Evolutionary conservation across 2,888 invertebrate species (phyloP).

Genomic region (Timema cristinae): DNA sequence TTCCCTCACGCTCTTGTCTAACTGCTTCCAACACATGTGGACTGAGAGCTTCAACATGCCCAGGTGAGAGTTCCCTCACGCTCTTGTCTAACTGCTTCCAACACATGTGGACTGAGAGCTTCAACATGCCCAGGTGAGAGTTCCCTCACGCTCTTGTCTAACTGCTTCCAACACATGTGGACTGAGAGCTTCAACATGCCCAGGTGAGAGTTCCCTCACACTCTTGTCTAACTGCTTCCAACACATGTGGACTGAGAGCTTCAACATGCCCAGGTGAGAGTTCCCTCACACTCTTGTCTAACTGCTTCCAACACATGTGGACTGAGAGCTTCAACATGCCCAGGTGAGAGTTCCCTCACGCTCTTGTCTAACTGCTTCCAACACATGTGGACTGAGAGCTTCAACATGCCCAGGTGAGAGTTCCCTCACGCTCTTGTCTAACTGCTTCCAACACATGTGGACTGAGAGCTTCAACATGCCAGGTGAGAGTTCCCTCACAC

Average conservation of each 20-base stretch:
- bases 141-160: constrained; percentile 4
- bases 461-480: constrained; percentile 59
- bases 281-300: constrained; percentile 8
- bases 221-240: constrained; percentile 80
- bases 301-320: constrained; percentile 88
- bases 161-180: constrained; percentile 88
- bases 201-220: constrained; percentile 38
- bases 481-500: constrained; percentile 38
- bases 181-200: constrained; percentile 59
- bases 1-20: constrained; percentile 4
- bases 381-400: constrained; percentile 81
- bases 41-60: constrained; percentile 59
- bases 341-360: constrained; percentile 38
- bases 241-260: constrained; percentile 81
- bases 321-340: constrained; percentile 59
- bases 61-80: constrained; percentile 38
- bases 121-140: constrained; percentile 42
- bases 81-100: constrained; percentile 80
- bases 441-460: constrained; percentile 88
- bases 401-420: constrained; percentile 42
- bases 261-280: constrained; percentile 42
- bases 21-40: constrained; percentile 88
- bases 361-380: constrained; percentile 80
- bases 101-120: constrained; percentile 81
- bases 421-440: constrained; percentile 4